Evolutionary conservation across 2,888 invertebrate species (phyloP).

Genomic region (Anorthoa munda): DNA sequence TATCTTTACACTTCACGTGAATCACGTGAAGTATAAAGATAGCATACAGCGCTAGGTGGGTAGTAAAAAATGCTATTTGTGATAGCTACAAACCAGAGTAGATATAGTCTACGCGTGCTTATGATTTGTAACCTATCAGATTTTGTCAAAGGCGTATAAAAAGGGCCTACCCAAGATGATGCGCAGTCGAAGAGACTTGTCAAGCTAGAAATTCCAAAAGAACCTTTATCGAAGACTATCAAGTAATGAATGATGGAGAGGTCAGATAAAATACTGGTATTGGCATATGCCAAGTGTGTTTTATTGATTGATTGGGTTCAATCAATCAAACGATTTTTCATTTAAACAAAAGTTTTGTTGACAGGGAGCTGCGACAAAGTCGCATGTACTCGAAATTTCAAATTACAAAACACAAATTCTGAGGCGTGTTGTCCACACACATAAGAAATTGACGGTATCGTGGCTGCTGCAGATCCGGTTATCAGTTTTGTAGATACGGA

Average conservation of each 20-base stretch:
- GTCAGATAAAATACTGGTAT: neutral
- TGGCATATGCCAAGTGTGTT: neutral
- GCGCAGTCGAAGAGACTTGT: neutral
- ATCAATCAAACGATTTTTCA: conserved; percentile 7
- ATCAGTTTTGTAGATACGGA: too few relatives aligned
- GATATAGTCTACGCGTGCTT: neutral
- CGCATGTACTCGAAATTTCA: too few relatives aligned
- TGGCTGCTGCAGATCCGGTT: too few relatives aligned
- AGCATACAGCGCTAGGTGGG: neutral
- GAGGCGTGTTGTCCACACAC: too few relatives aligned
- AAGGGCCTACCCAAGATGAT: neutral
- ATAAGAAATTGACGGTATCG: too few relatives aligned
- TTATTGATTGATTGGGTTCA: conserved; percentile 26
- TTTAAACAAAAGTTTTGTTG: neutral
- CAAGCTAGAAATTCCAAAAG: neutral
- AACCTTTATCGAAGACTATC: neutral
- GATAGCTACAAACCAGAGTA: neutral
- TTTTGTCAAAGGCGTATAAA: neutral
- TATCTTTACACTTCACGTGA: too few relatives aligned
- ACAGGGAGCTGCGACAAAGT: neutral
- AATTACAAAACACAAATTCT: too few relatives aligned
- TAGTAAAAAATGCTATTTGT: neutral
- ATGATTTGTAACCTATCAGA: neutral
- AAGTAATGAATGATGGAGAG: conserved; percentile 8
- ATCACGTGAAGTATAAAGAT: neutral